Percentiles rank a stretch among this genome's conserved stretches.
Conservation (phyloP, 2,113 vertebrate species). For the Psophia crepitans region DNA sequence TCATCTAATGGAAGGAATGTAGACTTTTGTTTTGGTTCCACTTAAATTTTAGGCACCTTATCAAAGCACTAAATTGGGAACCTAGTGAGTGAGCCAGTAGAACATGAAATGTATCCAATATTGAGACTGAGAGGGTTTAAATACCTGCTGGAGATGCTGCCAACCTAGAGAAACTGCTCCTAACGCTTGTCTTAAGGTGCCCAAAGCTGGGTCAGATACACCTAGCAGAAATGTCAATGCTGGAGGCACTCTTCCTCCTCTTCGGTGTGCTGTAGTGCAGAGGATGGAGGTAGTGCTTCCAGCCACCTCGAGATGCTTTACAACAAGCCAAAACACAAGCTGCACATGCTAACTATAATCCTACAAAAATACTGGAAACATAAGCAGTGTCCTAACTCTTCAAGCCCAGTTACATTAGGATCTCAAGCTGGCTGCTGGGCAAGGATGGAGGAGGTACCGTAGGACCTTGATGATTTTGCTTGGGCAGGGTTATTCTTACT, state of each 20-base stretch:
- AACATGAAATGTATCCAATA: neutral
- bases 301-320: neutral
- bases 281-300: neutral
- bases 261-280: neutral
- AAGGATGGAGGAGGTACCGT: neutral
- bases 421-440: neutral
- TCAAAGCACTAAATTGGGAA: neutral
- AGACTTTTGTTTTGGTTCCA: neutral
- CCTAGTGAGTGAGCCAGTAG: neutral
- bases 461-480: neutral
- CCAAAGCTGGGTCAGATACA: neutral
- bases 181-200: neutral
- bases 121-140: neutral
- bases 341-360: neutral
- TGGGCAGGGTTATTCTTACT: neutral
- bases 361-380: accelerated
- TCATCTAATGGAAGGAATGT: neutral
- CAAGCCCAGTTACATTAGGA: neutral
- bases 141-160: neutral
- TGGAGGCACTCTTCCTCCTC: neutral
- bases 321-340: neutral
- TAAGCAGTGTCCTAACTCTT: no score
- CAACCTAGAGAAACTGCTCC: neutral
- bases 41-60: neutral
- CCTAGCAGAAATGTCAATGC: neutral